A percentile compares a stretch with the other conserved stretches of the same genome.
Conservation (phyloP, 2,888 invertebrate species). For the Leptopilina drosophilae region DNA sequence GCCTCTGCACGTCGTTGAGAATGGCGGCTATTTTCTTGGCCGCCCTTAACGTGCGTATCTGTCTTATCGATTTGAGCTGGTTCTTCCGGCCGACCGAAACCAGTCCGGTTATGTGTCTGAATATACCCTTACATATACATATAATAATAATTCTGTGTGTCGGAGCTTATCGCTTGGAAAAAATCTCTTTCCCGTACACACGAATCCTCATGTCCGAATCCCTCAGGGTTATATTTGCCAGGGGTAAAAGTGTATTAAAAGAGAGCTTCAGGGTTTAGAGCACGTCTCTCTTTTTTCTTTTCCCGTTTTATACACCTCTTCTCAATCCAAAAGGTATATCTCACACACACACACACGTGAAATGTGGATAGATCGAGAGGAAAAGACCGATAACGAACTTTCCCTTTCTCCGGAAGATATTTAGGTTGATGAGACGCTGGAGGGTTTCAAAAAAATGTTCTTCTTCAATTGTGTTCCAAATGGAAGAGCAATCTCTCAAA, state of each 20-base stretch:
- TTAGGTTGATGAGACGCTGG: conserved; percentile 32
- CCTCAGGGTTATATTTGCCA: conserved; percentile 2
- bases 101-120: conserved; percentile 48
- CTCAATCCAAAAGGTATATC: neutral
- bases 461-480: neutral
- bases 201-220: conserved; percentile 10
- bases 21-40: conserved; percentile 40
- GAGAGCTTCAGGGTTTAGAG: conserved; percentile 6
- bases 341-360: conserved; percentile 18
- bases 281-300: neutral
- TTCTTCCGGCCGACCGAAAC: conserved; percentile 57
- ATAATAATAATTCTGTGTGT: conserved; percentile 9
- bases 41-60: conserved; percentile 36
- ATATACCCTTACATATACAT: conserved; percentile 37
- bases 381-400: conserved; percentile 39
- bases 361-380: conserved; percentile 19
- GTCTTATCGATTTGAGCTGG: conserved; percentile 48
- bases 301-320: too few species aligned
- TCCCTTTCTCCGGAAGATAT: conserved; percentile 25
- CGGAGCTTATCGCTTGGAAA: conserved; percentile 51
- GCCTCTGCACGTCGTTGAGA: conserved; percentile 35
- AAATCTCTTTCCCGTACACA: conserved; percentile 32
- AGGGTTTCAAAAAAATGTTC: neutral
- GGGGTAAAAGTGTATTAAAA: neutral
- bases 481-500: neutral